Base-by-base conservation (phyloP, 2,888 invertebrate species). In the Nomada ruficornis region DNA sequence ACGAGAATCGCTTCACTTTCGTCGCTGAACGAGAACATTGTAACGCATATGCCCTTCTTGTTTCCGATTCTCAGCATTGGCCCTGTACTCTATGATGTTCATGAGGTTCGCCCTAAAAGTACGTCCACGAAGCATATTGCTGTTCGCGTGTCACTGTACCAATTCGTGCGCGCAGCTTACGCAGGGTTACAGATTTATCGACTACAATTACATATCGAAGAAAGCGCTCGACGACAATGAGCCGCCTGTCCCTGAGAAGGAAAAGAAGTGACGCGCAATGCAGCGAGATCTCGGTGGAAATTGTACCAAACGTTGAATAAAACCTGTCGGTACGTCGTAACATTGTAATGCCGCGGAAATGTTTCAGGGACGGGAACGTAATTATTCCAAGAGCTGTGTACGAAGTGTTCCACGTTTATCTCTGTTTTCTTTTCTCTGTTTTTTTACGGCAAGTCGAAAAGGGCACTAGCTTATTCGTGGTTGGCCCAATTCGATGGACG, bases 131-230 rank as follows among this genome's bases (percentile, higher is more conserved):
- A 93, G 93, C 82, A 80, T 91, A 82, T 68, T 93, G 57, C 84
- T 93, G 54, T 90, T 93, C 78, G 86, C 90, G 23, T 92, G 92
- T 80, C 93, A 93, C 83, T 47, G 90, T 5, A 87, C 87, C 60
- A 93, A 93, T 71, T 75, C 84, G 29, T 83, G 83, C 4, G 93
- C 92, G 0, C 93, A 93, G 69, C 54, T 90, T 15, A 86, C 86
- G 9, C 93, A 93, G 83, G 97, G 97, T 10, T 93, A 94, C 23
- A 95, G 98, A 69, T 97, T 96, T 93, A 90, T 97, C 64, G 96
- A 96, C 86, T 95, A 97, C 92, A 94, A 96, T 89, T 96, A 96
- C 50, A n/a, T 71, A 23, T 59, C 74, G 26, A 23, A 62, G 50
- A 1, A 11, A 68, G 54, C 65, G 54, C 13, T 4, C 5, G 5